phyloP scores from a whole-genome alignment of 2,888 invertebrate species.

The Periphyllus acericola region DNA sequence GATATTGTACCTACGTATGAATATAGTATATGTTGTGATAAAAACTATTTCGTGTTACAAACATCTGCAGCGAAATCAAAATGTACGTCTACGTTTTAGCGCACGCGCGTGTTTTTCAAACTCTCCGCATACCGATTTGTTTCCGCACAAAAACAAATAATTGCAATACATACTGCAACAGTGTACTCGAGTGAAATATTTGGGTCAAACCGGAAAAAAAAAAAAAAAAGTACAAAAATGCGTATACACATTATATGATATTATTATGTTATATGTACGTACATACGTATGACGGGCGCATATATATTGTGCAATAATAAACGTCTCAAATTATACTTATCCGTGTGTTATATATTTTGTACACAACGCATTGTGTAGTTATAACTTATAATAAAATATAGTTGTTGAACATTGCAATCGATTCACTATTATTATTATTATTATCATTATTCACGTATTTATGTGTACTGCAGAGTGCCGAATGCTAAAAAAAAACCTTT shows the following conservation, averaged over 20 bases:
- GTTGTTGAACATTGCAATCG: neutral
- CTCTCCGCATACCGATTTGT: neutral
- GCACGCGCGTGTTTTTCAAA: no score
- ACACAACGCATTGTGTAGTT: neutral
- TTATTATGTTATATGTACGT: neutral
- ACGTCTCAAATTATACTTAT: constrained; percentile 50
- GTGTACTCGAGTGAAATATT: constrained; percentile 26
- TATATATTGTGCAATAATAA: neutral
- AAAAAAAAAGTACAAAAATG: constrained; percentile 13
- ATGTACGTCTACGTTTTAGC: no score
- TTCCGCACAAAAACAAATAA: neutral
- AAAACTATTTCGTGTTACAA: no score
- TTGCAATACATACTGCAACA: neutral
- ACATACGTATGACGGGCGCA: no score
- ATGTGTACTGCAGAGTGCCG: neutral
- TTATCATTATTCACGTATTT: no score
- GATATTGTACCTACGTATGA: no score
- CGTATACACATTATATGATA: neutral
- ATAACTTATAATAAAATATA: neutral
- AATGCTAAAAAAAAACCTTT: neutral
- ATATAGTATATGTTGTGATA: no score
- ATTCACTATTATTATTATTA: neutral
- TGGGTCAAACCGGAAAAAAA: constrained; percentile 18
- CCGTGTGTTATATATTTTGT: neutral
- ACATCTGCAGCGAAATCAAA: no score